These are phyloP conservation scores for Gisinianus flammeolus DNA, from an alignment of 2,888 invertebrate genomes.

Conservation along the genomic window DNA sequence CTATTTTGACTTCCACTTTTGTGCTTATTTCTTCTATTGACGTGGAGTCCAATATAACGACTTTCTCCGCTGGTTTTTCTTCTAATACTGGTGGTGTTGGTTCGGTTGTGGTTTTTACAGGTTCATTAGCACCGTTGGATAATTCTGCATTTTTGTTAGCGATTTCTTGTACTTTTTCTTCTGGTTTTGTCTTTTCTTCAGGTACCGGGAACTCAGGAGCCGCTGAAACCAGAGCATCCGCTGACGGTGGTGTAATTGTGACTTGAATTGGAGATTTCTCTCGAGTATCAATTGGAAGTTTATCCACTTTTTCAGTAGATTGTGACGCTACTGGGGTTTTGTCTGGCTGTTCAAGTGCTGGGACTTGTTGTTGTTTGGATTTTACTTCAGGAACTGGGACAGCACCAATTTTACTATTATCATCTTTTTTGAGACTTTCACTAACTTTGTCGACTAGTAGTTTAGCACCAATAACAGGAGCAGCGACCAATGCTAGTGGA, in stretches of 20 bases:
- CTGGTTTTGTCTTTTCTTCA: neutral
- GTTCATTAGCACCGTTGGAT: no score
- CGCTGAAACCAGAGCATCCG: no score
- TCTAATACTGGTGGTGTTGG: neutral
- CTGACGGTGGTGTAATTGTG: no score
- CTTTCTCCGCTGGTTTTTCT: neutral
- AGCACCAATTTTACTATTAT: neutral
- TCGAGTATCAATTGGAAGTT: no score
- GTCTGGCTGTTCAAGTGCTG: neutral
- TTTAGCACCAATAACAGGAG: slow-evolving; percentile 19
- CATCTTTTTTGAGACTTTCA: neutral
- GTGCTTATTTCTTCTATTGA: neutral
- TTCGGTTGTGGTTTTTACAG: no score
- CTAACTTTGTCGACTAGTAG: slow-evolving; percentile 3
- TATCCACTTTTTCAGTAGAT: no score
- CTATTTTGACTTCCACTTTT: neutral
- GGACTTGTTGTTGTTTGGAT: no score
- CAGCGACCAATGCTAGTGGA: slow-evolving; percentile 12
- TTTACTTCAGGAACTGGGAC: no score
- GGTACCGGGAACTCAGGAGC: no score
- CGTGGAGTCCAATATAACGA: neutral
- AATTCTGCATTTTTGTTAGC: no score
- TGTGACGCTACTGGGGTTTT: neutral
- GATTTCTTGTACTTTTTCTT: neutral
- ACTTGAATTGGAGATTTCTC: no score